phyloP scores from a whole-genome alignment of 2,888 invertebrate genomes.

The Chorisops tibialis region DNA sequence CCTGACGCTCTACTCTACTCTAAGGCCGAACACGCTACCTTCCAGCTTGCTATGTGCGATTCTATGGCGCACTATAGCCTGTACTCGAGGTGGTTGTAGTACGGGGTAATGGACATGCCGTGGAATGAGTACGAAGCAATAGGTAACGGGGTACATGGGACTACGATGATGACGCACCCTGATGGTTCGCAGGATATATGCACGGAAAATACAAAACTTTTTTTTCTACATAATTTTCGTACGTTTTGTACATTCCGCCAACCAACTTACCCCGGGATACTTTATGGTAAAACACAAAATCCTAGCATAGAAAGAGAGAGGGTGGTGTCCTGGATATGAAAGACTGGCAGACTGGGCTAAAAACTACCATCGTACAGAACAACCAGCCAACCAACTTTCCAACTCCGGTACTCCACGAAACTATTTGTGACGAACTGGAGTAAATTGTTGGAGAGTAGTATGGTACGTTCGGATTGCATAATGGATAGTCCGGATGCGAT shows the following conservation, averaged over 20 bases:
- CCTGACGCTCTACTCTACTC: background rate
- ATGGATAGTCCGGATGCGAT: slow-evolving; percentile 6
- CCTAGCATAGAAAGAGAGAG: background rate
- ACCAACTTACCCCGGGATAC: slow-evolving; percentile 1
- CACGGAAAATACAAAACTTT: slow-evolving; percentile 19
- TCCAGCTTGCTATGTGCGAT: background rate
- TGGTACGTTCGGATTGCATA: slow-evolving; percentile 3
- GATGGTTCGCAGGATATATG: background rate
- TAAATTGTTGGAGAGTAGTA: background rate
- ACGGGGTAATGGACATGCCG: slow-evolving; percentile 8
- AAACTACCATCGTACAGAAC: background rate
- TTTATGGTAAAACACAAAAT: slow-evolving; percentile 19
- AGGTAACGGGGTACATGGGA: slow-evolving; percentile 2
- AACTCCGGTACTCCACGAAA: slow-evolving; percentile 16
- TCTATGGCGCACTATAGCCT: background rate
- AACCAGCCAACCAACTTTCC: slow-evolving; percentile 12
- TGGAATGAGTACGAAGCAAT: background rate
- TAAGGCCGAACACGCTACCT: background rate
- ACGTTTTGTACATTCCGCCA: background rate
- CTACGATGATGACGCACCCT: slow-evolving; percentile 14
- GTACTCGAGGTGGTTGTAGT: slow-evolving; percentile 8
- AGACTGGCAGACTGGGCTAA: background rate
- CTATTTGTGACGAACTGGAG: slow-evolving; percentile 18
- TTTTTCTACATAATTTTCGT: background rate
- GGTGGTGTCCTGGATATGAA: background rate